These are phyloP conservation scores for Lumbricus terrestris DNA, from an alignment of 2,888 invertebrate species.

Conservation along the genomic window DNA sequence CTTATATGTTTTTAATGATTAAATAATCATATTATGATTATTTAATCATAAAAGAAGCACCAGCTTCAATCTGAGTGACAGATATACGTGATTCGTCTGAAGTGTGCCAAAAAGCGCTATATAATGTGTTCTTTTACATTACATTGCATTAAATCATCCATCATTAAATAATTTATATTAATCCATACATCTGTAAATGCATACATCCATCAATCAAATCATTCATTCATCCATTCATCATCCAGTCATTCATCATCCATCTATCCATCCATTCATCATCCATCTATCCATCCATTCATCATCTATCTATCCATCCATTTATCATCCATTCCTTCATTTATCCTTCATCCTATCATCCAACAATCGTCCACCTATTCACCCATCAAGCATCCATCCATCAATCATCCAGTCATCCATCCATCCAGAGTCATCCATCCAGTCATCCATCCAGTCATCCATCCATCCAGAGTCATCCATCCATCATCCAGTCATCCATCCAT, in stretches of 20 bases:
- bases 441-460: no score
- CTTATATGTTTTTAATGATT: no score
- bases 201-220: not conserved
- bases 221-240: not conserved
- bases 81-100: no score
- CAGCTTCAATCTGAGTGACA: no score
- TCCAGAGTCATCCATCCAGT: not conserved
- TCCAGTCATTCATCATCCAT: not conserved
- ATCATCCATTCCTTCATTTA: not conserved
- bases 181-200: not conserved
- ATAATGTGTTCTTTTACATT: no score
- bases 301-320: not conserved
- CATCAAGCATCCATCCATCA: not conserved
- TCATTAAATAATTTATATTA: no score
- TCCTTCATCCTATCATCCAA: not conserved
- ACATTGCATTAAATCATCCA: no score
- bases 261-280: not conserved
- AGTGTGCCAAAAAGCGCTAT: no score
- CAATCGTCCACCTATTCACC: no score
- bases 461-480: not conserved
- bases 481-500: not conserved
- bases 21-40: no score
- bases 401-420: not conserved
- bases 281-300: not conserved
- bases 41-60: no score